Conservation (phyloP, 2,797 vertebrate species). For the Rhodeus uyekii region DNA sequence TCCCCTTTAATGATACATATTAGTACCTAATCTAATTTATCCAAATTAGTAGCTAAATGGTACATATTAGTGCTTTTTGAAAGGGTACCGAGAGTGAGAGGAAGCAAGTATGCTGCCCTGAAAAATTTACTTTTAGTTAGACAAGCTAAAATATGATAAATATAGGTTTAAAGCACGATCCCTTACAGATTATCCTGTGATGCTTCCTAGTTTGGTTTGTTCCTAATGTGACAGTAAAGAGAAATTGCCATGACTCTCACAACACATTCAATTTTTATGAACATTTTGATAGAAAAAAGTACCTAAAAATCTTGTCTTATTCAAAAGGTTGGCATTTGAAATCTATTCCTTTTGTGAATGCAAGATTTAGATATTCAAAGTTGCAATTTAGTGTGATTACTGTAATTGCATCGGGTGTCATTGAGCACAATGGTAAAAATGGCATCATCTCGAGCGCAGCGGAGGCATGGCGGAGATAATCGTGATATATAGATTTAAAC, state of each 20-base stretch:
- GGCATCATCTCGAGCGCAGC: conserved; percentile 1
- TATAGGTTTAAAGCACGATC: neutral
- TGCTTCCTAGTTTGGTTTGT: neutral
- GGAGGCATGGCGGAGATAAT: conserved; percentile 11
- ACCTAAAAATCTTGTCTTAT: conserved; percentile 20
- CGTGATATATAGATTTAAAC: conserved; percentile 32
- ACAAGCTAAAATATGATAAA: neutral
- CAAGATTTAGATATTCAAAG: conserved; percentile 32
- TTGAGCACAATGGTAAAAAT: conserved; percentile 41
- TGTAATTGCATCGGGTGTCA: conserved; percentile 32
- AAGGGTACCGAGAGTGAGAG: neutral
- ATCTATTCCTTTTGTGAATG: conserved; percentile 39
- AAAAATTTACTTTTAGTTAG: neutral
- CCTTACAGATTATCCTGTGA: neutral
- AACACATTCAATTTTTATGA: conserved; percentile 23
- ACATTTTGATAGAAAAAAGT: conserved; percentile 4
- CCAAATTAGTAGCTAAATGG: neutral
- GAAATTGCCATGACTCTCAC: conserved; percentile 14
- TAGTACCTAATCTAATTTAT: neutral
- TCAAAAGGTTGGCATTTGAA: conserved; percentile 36
- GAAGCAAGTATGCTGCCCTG: neutral
- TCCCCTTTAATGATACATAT: neutral
- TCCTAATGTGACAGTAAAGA: conserved; percentile 4
- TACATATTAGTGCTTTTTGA: neutral
- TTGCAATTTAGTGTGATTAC: conserved; percentile 35